Evolutionary conservation across 2,888 invertebrate species (phyloP), one percentile per base, ranked within the genome.

Genomic region (Heliconius sara): DNA sequence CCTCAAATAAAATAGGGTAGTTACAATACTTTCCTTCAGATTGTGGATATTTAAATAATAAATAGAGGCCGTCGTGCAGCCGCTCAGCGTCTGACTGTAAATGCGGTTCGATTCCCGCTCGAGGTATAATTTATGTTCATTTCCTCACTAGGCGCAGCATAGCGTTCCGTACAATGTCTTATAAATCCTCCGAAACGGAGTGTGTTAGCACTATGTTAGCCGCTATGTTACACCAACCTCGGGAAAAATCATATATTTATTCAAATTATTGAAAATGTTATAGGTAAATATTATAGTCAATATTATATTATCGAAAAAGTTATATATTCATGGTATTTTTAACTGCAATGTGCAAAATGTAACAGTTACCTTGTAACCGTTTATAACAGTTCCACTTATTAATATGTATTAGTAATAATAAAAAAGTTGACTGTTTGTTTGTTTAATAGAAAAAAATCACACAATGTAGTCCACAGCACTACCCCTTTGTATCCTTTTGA

Each of bases 11-110:
- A 43, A 25, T 47, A 6, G 70, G 70, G 25, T 70, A 27, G 12
- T 70, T 70, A 13, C 25, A 43, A 70, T 43, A 43, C n/a, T 25
- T 70, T 70, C 13, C 43, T 70, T 43, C 68, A 70, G 70, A 70
- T 70, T 47, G 43, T 70, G 2, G 25, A 70, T 47, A 70, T 70
- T 70, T 70, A 19, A 70, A 70, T 70, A 70, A 47, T 47, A 70
- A 70, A 25, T 43, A 19, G 43, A 9, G 39, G 13, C 19, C 3
- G n/a, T 60, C 2, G n/a, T 22, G 60, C n/a, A 60, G 2, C n/a
- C 22, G 60, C n/a, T 60, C n/a, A 60, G 9, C 1, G n/a, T n/a
- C 10, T n/a, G 10, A 60, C 10, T n/a, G n/a, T 3, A 10, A 60
- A 3, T 10, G 19, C 52, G 60, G n/a, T 60, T 60, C 22, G 57